A percentile compares a stretch with the other conserved stretches of the same genome.
Evolutionary conservation across 2,113 vertebrate species (phyloP).

Genomic region (Actenoides hombroni): DNA sequence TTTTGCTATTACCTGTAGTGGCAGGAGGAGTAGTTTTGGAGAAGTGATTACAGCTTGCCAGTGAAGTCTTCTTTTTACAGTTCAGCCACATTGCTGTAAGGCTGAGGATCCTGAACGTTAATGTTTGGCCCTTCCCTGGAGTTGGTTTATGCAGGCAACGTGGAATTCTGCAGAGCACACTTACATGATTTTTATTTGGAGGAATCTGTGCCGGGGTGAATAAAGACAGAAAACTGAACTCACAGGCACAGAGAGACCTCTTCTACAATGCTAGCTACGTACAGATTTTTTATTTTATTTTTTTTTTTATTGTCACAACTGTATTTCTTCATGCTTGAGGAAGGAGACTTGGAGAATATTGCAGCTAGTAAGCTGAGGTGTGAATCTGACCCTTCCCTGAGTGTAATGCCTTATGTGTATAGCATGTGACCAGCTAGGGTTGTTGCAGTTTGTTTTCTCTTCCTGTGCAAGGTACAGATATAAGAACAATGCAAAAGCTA

Average conservation of each 20-base stretch:
- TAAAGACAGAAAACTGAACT: background rate
- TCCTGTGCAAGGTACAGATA: conserved; percentile 5
- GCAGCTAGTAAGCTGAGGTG: background rate
- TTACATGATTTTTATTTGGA: background rate
- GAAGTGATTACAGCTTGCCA: background rate
- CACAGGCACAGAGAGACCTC: background rate
- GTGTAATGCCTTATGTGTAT: background rate
- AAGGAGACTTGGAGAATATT: background rate
- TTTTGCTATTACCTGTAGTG: background rate
- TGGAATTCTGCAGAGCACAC: background rate
- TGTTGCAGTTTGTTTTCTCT: background rate
- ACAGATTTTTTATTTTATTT: background rate
- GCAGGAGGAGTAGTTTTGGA: background rate
- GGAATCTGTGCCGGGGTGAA: background rate
- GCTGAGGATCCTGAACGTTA: background rate
- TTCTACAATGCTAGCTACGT: background rate
- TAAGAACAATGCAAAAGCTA: background rate
- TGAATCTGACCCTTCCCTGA: background rate
- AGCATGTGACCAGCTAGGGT: background rate
- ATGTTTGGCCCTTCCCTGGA: background rate
- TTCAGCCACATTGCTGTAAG: background rate
- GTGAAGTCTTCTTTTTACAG: background rate
- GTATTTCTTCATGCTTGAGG: background rate
- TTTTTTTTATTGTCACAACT: background rate
- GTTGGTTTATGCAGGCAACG: background rate